Percentiles rank a stretch among this genome's conserved stretches.
Evolutionary conservation across 2,888 invertebrate species (phyloP).

Genomic region (Agriopis aurantiaria): DNA sequence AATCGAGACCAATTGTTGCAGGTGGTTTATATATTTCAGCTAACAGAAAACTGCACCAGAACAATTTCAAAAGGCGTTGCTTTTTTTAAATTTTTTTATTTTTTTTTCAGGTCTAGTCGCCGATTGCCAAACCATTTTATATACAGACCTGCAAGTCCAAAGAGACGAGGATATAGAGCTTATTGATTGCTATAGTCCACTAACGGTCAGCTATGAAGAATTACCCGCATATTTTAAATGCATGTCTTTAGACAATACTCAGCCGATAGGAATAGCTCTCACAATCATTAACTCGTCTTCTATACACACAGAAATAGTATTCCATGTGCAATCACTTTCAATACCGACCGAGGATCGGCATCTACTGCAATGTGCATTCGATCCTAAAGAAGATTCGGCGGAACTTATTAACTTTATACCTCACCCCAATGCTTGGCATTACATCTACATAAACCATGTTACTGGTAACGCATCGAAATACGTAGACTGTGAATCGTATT

Average conservation of each 20-base stretch:
- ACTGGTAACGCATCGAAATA: conserved; percentile 60
- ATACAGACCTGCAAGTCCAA: conserved; percentile 88
- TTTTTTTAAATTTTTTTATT: conserved; percentile 30
- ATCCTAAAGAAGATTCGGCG: conserved; percentile 71
- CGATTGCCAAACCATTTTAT: conserved; percentile 88
- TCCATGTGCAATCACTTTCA: conserved; percentile 83
- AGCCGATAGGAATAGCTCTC: conserved; percentile 71
- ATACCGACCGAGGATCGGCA: conserved; percentile 83
- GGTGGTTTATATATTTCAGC: neutral
- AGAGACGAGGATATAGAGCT: conserved; percentile 69
- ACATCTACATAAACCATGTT: conserved; percentile 69
- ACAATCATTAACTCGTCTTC: conserved; percentile 70
- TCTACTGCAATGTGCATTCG: conserved; percentile 79
- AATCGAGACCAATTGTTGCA: conserved; percentile 1
- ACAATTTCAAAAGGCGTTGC: neutral
- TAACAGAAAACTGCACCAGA: neutral
- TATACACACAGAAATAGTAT: conserved; percentile 55
- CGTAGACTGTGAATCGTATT: conserved; percentile 74
- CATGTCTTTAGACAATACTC: conserved; percentile 70
- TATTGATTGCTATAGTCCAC: conserved; percentile 68
- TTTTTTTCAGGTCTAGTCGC: conserved; percentile 88
- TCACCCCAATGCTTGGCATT: conserved; percentile 87
- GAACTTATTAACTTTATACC: conserved; percentile 81
- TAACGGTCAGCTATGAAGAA: conserved; percentile 60
- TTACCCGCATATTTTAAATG: conserved; percentile 81